Conservation (phyloP, 1,140 invertebrate species). For the Penaeus indicus region DNA sequence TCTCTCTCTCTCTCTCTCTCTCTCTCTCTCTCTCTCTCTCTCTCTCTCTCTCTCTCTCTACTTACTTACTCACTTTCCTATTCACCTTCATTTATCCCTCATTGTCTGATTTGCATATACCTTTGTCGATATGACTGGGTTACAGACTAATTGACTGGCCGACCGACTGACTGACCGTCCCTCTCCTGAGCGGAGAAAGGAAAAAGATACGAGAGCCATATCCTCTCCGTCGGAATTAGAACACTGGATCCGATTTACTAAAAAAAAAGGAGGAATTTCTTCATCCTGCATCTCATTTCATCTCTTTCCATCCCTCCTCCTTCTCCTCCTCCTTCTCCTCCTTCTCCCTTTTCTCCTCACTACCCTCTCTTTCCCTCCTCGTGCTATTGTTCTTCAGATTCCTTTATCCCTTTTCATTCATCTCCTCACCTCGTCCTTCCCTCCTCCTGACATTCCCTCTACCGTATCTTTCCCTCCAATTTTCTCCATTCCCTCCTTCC, state of each 20-base stretch:
- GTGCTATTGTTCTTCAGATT: background rate
- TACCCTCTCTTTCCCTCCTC: background rate
- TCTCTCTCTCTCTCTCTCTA: background rate
- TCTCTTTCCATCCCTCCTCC: background rate
- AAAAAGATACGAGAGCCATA: too few species aligned
- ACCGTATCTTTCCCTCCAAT: background rate
- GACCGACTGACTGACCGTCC: too few species aligned
- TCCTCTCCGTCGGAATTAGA: too few species aligned
- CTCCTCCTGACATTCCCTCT: background rate
- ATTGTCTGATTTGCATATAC: background rate
- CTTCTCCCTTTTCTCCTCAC: background rate
- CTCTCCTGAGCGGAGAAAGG: too few species aligned
- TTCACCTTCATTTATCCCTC: background rate
- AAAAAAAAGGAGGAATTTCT: too few species aligned
- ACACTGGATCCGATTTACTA: too few species aligned
- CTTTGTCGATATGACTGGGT: background rate
- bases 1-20: background rate
- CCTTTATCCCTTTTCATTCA: constrained; percentile 15
- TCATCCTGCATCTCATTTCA: background rate
- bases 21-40: background rate
- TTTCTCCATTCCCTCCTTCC: background rate
- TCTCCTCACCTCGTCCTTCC: background rate
- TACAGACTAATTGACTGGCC: too few species aligned
- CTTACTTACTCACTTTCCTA: background rate
- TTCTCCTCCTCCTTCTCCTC: background rate